phyloP scores from a whole-genome alignment of 2,113 vertebrate species.

The Centropristis striata region DNA sequence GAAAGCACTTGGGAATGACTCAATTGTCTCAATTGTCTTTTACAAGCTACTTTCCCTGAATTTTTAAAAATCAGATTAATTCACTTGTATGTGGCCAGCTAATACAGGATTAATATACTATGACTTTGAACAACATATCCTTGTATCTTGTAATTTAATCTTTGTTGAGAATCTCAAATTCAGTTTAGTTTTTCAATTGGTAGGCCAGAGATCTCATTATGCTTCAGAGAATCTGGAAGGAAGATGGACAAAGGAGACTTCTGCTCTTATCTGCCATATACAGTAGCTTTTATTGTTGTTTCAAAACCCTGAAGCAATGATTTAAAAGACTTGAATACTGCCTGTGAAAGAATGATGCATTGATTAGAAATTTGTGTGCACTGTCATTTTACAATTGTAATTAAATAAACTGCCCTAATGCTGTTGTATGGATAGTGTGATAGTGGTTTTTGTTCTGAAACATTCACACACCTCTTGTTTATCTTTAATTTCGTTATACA shows the following conservation, averaged over 20 bases:
- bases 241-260: slow-evolving; percentile 10
- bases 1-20: slow-evolving; percentile 38
- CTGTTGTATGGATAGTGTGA: slow-evolving; percentile 46
- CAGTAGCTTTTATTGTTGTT: slow-evolving; percentile 67
- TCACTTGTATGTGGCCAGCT: slow-evolving; percentile 39
- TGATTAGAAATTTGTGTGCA: slow-evolving; percentile 64
- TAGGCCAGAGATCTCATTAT: slow-evolving; percentile 21
- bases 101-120: slow-evolving; percentile 3
- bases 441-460: slow-evolving; percentile 17
- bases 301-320: slow-evolving; percentile 48
- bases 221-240: slow-evolving; percentile 33
- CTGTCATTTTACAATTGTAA: slow-evolving; percentile 72
- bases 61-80: slow-evolving; percentile 37
- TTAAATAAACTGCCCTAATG: slow-evolving; percentile 77
- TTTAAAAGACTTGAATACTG: slow-evolving; percentile 66
- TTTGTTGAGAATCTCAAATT: slow-evolving; percentile 19
- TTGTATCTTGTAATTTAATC: slow-evolving; percentile 54
- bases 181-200: neutral
- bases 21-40: slow-evolving; percentile 20
- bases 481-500: neutral
- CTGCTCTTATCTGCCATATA: slow-evolving; percentile 50
- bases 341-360: slow-evolving; percentile 75
- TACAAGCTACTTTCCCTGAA: slow-evolving; percentile 17
- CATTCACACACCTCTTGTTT: neutral
- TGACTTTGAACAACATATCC: slow-evolving; percentile 36